These are phyloP conservation scores for Oreotrochilus melanogaster DNA, from an alignment of 2,113 vertebrate genomes.

Conservation along the genomic window DNA sequence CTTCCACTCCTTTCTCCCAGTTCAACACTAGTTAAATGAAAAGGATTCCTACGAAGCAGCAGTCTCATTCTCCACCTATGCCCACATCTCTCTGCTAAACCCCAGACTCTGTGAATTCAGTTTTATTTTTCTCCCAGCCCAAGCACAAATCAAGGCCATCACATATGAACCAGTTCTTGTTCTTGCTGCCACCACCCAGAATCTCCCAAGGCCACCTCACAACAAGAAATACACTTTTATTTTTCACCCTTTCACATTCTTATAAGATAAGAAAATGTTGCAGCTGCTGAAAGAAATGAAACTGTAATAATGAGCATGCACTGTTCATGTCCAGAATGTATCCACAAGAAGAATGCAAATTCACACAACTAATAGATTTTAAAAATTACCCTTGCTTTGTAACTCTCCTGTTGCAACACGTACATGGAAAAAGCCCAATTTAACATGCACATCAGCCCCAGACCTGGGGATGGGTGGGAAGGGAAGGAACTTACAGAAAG, in stretches of 20 bases:
- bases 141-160: neutral
- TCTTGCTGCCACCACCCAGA: neutral
- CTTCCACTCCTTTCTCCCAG: neutral
- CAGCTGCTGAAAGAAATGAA: neutral
- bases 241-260: neutral
- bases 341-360: neutral
- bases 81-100: accelerated
- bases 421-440: slow-evolving; percentile 2
- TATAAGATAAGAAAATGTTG: neutral
- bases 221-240: neutral
- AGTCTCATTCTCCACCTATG: neutral
- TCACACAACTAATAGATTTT: neutral
- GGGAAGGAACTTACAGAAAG: neutral
- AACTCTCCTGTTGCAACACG: neutral
- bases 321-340: neutral
- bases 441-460: slow-evolving; percentile 48
- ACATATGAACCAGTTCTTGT: neutral
- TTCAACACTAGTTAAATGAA: neutral
- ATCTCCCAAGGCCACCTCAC: neutral
- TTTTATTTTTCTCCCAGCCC: neutral
- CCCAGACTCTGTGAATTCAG: neutral
- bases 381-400: neutral
- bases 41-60: neutral
- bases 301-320: neutral
- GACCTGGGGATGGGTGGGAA: neutral